Evolutionary conservation across 2,113 vertebrate species (phyloP), one percentile per base, ranked within the genome.

Genomic region (Lophius piscatorius): DNA sequence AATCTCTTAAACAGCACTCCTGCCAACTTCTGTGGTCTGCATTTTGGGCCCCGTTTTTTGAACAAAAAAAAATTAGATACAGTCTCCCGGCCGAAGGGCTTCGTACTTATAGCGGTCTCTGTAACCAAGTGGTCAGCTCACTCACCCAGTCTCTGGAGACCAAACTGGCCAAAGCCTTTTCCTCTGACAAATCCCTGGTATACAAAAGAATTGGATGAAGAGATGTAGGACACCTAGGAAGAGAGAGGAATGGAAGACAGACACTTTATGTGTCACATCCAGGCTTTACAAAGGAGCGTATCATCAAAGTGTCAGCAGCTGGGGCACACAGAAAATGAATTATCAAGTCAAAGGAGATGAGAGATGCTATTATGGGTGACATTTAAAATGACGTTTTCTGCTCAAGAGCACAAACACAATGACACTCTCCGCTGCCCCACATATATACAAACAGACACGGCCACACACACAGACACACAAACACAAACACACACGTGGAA

Each of bases 101-200:
- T 14, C 18, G 35, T 6, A 34, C 34, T 65, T 35, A 45, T n/a
- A 17, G 40, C 9, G 47, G 21, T 51, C 56, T 63, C 21, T 52
- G 41, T 56, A 50, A 51, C 59, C 9, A 14, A 65, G 28, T 39
- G 56, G 65, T 34, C 55, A 55, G 45, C 48, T 75, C 63, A 80
- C 85, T 94, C 92, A 98, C 97, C 97, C 2, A 98, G 87, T 82
- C 96, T 94, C 86, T 98, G 97, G 56, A 99, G 95, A 83, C 97
- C 97, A 55, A 99, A 99, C 78, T 98, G 97, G 52, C 97, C 97
- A 5, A 99, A 99, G 81, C 94, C 95, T 90, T 97, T 98, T 80
- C 96, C 96, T 69, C 93, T 92, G 62, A 99, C 95, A 9, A 98
- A 97, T 71, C 97, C 97, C 82, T 99, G 97, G 89, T 99, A 99